Evolutionary conservation across 30 jellyfish, hydroid and myxozoan species (phyloP).

Genomic region (Aurelia sp.): DNA sequence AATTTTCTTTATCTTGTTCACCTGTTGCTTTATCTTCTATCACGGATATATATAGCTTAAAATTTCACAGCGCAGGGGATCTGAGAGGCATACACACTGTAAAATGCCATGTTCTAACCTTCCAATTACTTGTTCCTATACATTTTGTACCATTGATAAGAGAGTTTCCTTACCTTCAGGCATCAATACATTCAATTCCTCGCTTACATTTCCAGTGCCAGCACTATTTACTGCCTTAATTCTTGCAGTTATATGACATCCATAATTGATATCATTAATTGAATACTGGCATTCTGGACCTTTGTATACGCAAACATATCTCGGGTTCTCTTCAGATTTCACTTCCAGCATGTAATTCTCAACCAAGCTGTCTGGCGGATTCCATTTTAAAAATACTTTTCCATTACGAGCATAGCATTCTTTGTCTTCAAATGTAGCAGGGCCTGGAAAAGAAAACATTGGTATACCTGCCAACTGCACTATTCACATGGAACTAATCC

Average conservation of each 20-base stretch:
- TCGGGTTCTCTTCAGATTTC: background rate
- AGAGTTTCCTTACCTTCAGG: constrained; percentile 22
- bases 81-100: too few relatives aligned
- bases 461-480: too few relatives aligned
- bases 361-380: constrained; percentile 53
- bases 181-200: constrained; percentile 11
- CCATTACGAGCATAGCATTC: constrained; percentile 59
- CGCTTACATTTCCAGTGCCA: constrained; percentile 53
- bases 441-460: constrained; percentile 16
- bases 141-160: background rate
- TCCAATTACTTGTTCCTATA: too few relatives aligned
- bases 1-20: too few relatives aligned
- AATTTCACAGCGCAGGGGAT: too few relatives aligned
- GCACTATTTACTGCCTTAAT: constrained; percentile 57
- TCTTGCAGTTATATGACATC: constrained; percentile 18
- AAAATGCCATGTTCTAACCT: too few relatives aligned
- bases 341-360: constrained; percentile 41
- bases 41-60: too few relatives aligned
- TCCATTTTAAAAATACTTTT: constrained; percentile 36
- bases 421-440: constrained; percentile 37
- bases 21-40: too few relatives aligned
- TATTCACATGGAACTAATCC: too few relatives aligned
- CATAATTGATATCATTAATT: constrained; percentile 25
- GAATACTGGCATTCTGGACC: constrained; percentile 30
- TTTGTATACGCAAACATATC: constrained; percentile 38